Conservation (phyloP, 2,797 vertebrate species). For the Eurystomus glaucurus region DNA sequence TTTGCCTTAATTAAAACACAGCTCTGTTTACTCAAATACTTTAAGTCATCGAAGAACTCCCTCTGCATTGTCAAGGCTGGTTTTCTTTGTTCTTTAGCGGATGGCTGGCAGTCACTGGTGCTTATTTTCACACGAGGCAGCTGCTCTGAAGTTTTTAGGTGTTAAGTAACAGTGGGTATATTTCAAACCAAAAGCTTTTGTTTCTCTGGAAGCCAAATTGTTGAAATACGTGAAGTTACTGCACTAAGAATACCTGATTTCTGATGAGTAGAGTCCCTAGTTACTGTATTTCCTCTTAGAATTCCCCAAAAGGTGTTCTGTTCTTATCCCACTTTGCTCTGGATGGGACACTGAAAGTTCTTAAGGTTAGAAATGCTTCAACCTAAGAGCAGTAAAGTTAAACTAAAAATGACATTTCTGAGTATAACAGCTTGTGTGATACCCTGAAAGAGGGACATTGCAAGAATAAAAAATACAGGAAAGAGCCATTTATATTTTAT, state of each 20-base stretch:
- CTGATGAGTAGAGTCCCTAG: neutral
- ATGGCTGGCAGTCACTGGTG: neutral
- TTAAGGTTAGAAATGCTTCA: neutral
- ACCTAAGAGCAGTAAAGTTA: neutral
- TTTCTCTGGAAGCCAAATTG: neutral
- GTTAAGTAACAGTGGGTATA: neutral
- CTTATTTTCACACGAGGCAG: neutral
- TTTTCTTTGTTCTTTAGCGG: neutral
- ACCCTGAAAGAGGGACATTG: neutral
- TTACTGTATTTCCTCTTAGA: neutral
- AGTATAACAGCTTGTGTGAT: neutral
- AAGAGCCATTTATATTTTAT: neutral
- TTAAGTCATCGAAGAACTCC: neutral
- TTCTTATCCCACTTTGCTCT: neutral
- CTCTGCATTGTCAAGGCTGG: rapidly evolving
- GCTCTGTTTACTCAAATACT: neutral
- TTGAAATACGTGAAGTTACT: neutral
- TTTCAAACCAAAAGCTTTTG: neutral
- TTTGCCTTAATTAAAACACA: conserved; percentile 26
- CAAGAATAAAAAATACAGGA: neutral
- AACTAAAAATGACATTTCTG: neutral
- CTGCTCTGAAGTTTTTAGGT: neutral
- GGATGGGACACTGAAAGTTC: neutral
- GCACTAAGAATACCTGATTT: neutral
- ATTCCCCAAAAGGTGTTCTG: neutral